Evolutionary conservation across 2,888 invertebrate genomes (phyloP).

Genomic region (Microplitis manilae): DNA sequence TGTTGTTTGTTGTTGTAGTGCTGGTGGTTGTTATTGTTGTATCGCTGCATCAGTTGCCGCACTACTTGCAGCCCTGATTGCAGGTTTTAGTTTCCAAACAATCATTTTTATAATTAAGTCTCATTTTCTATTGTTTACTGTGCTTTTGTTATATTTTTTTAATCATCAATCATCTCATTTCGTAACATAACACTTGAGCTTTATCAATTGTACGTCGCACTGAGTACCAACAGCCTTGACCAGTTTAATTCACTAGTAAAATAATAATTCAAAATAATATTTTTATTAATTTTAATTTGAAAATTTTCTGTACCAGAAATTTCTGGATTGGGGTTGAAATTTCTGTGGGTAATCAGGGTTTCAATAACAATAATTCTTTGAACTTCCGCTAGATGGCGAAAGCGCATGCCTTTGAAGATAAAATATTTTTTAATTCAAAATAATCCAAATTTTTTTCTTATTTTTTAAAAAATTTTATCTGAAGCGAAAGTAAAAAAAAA

Average conservation of each 20-base stretch:
- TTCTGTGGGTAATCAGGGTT: conserved; percentile 54
- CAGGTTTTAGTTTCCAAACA: conserved; percentile 64
- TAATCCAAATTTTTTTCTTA: neutral
- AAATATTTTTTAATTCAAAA: neutral
- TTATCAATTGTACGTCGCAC: neutral
- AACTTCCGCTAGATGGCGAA: conserved; percentile 58
- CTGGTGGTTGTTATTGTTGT: neutral
- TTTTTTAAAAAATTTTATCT: neutral
- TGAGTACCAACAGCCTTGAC: neutral
- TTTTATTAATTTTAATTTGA: neutral
- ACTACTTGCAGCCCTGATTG: conserved; percentile 55
- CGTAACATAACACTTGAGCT: neutral
- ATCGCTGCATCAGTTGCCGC: conserved; percentile 59
- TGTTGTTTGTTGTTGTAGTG: neutral
- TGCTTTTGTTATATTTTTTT: conserved; percentile 39
- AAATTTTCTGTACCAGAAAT: too few relatives aligned
- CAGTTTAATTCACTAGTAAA: neutral
- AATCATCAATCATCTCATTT: neutral
- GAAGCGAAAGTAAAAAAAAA: neutral
- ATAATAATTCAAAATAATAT: neutral
- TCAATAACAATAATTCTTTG: conserved; percentile 42
- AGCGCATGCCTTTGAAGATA: conserved; percentile 36
- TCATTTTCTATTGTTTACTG: conserved; percentile 62
- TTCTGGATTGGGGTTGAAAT: conserved; percentile 28
- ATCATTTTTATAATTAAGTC: conserved; percentile 69